Evolutionary conservation across 2,797 vertebrate species (phyloP).

Genomic region (Xiphorhynchus erythropygius): DNA sequence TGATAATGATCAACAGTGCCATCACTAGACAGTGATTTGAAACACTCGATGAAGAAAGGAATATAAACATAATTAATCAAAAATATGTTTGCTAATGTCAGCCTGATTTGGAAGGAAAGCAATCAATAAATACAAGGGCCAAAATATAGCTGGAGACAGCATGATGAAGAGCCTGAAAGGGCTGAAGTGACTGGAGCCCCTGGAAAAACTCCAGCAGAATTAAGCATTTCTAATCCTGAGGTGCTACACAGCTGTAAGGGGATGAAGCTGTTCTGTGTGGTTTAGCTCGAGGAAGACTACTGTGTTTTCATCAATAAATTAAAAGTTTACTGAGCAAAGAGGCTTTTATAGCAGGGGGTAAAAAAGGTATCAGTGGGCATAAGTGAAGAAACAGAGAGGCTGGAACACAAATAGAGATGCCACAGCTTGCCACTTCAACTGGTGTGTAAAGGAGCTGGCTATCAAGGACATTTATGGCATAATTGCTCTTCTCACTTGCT

Average conservation of each 20-base stretch:
- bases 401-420: not conserved
- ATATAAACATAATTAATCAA: not conserved
- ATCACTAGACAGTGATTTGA: not conserved
- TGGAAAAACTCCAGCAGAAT: not conserved
- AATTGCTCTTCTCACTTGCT: not conserved
- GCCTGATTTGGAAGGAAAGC: not conserved
- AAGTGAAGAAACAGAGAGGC: not conserved
- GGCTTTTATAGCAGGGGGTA: not conserved
- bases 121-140: not conserved
- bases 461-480: not conserved
- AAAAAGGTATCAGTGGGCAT: not conserved
- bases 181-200: not conserved
- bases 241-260: not conserved
- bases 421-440: not conserved
- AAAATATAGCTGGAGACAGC: not conserved
- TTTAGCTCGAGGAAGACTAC: not conserved
- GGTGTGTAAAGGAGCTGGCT: not conserved
- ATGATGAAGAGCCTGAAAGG: not conserved
- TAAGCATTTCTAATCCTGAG: not conserved
- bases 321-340: not conserved
- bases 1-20: not conserved
- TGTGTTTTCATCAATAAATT: not conserved
- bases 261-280: not conserved
- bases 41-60: not conserved
- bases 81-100: not conserved